phyloP scores from a whole-genome alignment of 2,888 invertebrate genomes.

The Branchellion lobata region DNA sequence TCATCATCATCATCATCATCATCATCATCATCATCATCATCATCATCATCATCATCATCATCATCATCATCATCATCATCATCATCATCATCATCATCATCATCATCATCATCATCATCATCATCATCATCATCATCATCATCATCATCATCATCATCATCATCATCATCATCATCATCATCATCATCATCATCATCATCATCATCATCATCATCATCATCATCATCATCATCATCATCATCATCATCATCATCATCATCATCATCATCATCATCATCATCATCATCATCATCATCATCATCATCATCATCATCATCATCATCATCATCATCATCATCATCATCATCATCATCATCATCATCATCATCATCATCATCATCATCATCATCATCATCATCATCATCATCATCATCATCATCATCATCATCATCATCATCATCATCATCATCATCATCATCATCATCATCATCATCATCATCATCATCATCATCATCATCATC shows the following conservation, averaged over 20 bases:
- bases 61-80: neutral
- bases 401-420: neutral
- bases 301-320: neutral
- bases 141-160: constrained; percentile 7
- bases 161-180: neutral
- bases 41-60: neutral
- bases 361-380: constrained; percentile 7
- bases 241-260: neutral
- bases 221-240: constrained; percentile 1
- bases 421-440: constrained; percentile 3
- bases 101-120: neutral
- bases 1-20: neutral
- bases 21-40: constrained; percentile 3
- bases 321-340: constrained; percentile 3
- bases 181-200: constrained; percentile 7
- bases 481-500: constrained; percentile 3
- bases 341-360: neutral
- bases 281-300: constrained; percentile 3
- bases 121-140: neutral
- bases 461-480: constrained; percentile 3
- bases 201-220: neutral
- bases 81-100: constrained; percentile 1
- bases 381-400: constrained; percentile 3
- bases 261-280: constrained; percentile 7
- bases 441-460: constrained; percentile 3